Evolutionary conservation across 1,140 invertebrate species (phyloP).

Genomic region (Ostrea denselamellosa): DNA sequence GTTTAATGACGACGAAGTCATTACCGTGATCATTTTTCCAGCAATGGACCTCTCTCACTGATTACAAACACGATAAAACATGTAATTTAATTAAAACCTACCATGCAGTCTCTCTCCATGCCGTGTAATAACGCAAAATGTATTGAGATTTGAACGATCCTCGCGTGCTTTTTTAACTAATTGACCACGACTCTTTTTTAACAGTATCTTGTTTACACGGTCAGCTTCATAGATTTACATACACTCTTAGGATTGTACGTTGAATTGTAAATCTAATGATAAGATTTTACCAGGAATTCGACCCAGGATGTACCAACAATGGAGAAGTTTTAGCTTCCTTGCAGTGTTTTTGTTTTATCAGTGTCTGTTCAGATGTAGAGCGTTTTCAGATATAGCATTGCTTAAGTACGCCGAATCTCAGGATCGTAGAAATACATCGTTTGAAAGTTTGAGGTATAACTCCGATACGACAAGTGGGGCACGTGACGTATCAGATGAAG

Average conservation of each 20-base stretch:
- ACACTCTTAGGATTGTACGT: background rate
- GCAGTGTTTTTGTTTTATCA: background rate
- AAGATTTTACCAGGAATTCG: too few relatives aligned
- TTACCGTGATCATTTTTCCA: background rate
- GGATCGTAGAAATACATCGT: background rate
- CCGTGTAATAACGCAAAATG: background rate
- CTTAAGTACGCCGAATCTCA: background rate
- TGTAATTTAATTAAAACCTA: constrained; percentile 23
- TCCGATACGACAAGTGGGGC: background rate
- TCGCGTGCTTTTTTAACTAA: background rate
- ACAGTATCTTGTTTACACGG: background rate
- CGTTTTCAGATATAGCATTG: background rate
- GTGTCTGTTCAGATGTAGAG: background rate
- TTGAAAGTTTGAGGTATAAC: background rate
- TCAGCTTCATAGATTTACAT: background rate
- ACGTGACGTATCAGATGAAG: background rate
- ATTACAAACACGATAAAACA: background rate
- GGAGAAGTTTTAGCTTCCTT: too few relatives aligned
- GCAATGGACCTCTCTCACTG: background rate
- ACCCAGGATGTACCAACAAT: too few relatives aligned
- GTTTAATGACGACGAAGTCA: background rate
- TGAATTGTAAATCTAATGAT: too few relatives aligned
- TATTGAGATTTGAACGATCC: background rate
- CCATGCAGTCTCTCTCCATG: background rate
- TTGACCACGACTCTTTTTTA: background rate